These are phyloP conservation scores for Galemys pyrenaicus DNA, from an alignment of 2,113 vertebrate genomes.

Conservation along the genomic window DNA sequence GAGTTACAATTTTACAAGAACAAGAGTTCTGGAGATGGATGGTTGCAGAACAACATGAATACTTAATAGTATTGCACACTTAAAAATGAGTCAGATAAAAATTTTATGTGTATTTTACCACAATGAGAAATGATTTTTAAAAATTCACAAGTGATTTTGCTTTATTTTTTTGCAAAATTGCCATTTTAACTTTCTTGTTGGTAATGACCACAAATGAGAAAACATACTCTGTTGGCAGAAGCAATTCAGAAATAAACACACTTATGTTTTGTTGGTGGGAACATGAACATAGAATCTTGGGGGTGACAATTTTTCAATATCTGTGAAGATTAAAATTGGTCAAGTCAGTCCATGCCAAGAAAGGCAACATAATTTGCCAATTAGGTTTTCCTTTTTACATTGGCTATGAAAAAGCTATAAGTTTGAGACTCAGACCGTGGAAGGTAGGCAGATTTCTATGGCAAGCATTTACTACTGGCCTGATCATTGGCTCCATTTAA, in stretches of 20 bases:
- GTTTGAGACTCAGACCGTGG: background rate
- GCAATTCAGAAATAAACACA: background rate
- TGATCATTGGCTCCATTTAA: background rate
- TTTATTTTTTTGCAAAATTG: background rate
- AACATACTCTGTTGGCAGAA: background rate
- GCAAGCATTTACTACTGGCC: background rate
- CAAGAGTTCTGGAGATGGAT: background rate
- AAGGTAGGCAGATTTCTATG: background rate
- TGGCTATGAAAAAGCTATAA: background rate
- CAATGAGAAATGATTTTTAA: background rate
- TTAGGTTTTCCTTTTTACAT: constrained; percentile 5
- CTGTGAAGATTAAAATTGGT: constrained; percentile 8
- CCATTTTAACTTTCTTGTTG: constrained; percentile 17
- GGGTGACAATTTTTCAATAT: background rate
- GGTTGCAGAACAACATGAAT: background rate
- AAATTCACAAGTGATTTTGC: background rate
- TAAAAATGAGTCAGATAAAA: background rate
- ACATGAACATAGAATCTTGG: background rate
- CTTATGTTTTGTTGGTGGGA: background rate
- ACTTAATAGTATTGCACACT: background rate
- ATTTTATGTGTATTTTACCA: background rate
- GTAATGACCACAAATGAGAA: constrained; percentile 24
- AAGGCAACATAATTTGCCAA: background rate
- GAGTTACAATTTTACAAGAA: background rate
- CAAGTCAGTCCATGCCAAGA: background rate